phyloP scores from a whole-genome alignment of 1,140 invertebrate genomes.

The Parasteatoda tepidariorum region DNA sequence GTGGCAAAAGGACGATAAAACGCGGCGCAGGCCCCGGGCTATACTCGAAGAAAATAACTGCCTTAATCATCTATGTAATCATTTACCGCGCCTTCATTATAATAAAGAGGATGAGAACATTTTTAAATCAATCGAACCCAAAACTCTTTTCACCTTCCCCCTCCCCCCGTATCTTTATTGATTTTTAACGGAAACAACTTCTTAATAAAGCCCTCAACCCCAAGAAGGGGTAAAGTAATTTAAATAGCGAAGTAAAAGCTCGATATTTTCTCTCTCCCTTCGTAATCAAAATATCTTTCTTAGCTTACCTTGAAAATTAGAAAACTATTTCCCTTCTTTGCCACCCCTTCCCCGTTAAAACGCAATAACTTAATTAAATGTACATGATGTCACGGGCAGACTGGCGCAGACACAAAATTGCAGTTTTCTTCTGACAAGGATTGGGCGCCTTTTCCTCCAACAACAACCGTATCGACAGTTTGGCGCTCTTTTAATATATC shows the following conservation, averaged over 20 bases:
- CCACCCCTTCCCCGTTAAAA: constrained; percentile 35
- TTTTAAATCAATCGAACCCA: constrained; percentile 56
- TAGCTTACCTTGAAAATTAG: constrained; percentile 61
- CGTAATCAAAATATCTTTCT: constrained; percentile 61
- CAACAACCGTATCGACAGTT: constrained; percentile 58
- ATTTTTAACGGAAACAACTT: constrained; percentile 60
- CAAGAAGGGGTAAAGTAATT: constrained; percentile 42
- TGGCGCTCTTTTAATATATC: constrained; percentile 53
- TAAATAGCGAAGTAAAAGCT: constrained; percentile 53
- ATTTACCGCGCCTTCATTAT: constrained; percentile 59
- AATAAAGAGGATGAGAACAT: constrained; percentile 53
- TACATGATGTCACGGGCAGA: constrained; percentile 47
- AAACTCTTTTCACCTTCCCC: constrained; percentile 2
- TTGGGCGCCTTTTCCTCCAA: constrained; percentile 14
- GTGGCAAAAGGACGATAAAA: constrained; percentile 31
- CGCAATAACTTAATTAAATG: constrained; percentile 61
- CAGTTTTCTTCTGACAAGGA: constrained; percentile 59
- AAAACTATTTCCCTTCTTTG: constrained; percentile 45
- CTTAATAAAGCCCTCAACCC: constrained; percentile 47
- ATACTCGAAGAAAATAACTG: constrained; percentile 59
- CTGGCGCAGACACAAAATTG: constrained; percentile 39
- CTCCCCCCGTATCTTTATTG: constrained; percentile 31
- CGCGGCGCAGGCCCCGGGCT: constrained; percentile 33
- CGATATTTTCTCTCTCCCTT: constrained; percentile 59
- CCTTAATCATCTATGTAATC: constrained; percentile 60